Percentiles rank a stretch among this genome's conserved stretches.
These are phyloP conservation scores for Muntiacus reevesi DNA, from an alignment of 2,113 vertebrate species.

Conservation along the genomic window DNA sequence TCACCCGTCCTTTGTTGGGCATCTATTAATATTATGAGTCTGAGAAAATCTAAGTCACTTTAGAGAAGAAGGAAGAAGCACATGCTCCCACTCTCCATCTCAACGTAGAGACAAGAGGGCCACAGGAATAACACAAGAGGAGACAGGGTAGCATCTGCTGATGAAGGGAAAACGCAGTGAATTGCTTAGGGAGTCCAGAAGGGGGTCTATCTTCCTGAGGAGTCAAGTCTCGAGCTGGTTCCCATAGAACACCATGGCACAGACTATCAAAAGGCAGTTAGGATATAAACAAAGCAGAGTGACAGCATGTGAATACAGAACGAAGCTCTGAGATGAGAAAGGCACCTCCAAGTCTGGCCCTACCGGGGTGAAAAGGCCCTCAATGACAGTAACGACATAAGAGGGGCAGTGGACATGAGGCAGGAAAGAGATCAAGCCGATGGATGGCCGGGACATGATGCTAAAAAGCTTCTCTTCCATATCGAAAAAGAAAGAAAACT, in stretches of 20 bases:
- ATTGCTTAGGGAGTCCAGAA: neutral
- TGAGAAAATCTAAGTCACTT: neutral
- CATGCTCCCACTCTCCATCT: neutral
- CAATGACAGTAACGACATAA: neutral
- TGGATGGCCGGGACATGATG: fast-evolving
- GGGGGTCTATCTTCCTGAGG: neutral
- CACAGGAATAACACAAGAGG: neutral
- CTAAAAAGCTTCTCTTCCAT: neutral
- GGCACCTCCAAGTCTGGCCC: neutral
- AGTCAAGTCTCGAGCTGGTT: neutral
- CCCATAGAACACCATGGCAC: neutral
- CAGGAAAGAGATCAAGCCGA: neutral
- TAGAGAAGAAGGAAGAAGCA: neutral
- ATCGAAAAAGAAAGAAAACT: neutral
- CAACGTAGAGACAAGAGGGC: neutral
- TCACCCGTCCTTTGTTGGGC: neutral
- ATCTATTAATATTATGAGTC: neutral
- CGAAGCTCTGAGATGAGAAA: neutral
- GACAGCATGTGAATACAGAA: neutral
- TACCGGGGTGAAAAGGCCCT: neutral
- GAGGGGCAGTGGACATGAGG: neutral
- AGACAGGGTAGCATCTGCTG: neutral
- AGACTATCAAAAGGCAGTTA: neutral
- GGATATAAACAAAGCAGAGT: neutral
- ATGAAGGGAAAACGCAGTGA: neutral